Evolutionary conservation across 2,888 invertebrate species (phyloP), one percentile per base, ranked within the genome.

Genomic region (Aproaerema taeniolella): DNA sequence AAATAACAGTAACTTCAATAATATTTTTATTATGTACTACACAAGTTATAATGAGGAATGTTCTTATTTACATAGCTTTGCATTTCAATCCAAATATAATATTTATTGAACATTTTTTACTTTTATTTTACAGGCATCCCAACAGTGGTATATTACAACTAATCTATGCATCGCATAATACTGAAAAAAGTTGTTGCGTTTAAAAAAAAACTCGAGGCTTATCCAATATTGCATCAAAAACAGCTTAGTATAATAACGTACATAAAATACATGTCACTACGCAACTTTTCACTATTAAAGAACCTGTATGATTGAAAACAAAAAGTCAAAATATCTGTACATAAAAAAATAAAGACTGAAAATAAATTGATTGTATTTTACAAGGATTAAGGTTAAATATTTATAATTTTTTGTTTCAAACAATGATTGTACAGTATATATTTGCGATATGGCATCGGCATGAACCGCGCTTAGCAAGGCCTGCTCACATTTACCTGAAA

Each of bases 1-100:
- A 52, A 49, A 55, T 65, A 86, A 85, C 85, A 85, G 83, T 85
- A 85, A 86, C 83, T 86, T 80, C 81, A 81, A 85, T 85, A 83
- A 85, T 86, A 82, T 85, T 79, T 64, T 85, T 82, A 85, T 85
- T 85, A 85, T 85, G 80, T 83, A 86, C 87, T 87, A 87, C 86
- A 79, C 81, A 76, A 85, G 77, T 86, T 79, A 73, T 74, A 81
- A 76, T 81, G 83, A 87, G 87, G 87, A 87, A 87, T 87, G 87
- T 87, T 82, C 78, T 82, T 86, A 87, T 87, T 85, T 87, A 87
- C 87, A 87, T 81, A 83, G 78, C 70, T 65, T 64, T 71, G 67
- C 63, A 61, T 70, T 60, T 51, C 49, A 61, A 67, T 61, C 73
- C 70, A 69, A 67, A 74, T 76, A 72, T 67, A 60, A 56, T n/a